phyloP scores from a whole-genome alignment of 2,888 invertebrate genomes.

The Andrena marginata region DNA sequence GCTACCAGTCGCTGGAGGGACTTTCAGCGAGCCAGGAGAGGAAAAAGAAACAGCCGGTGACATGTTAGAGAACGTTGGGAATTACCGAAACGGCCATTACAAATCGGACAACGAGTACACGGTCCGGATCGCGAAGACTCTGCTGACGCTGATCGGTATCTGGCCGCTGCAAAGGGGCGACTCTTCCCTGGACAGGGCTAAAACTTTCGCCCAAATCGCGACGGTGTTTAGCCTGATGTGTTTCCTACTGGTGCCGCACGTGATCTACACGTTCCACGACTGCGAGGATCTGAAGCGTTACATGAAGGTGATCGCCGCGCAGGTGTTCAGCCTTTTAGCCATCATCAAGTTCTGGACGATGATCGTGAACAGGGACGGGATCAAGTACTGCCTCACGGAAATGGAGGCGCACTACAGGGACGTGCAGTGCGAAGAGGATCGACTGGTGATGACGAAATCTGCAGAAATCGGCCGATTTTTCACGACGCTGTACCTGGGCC shows the following conservation, averaged over 20 bases:
- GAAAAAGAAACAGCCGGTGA: not conserved
- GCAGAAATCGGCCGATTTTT: constrained; percentile 79
- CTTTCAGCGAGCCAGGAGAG: too few species aligned
- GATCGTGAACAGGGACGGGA: constrained; percentile 75
- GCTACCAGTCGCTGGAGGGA: not conserved
- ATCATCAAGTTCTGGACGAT: constrained; percentile 80
- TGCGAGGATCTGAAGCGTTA: constrained; percentile 78
- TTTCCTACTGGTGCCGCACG: constrained; percentile 77
- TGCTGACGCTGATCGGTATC: constrained; percentile 79
- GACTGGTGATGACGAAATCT: constrained; percentile 76
- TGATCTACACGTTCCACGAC: constrained; percentile 78
- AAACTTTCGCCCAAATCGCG: constrained; percentile 68
- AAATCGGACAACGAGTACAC: constrained; percentile 75
- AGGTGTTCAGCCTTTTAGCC: constrained; percentile 79
- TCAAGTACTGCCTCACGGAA: constrained; percentile 74
- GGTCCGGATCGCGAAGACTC: constrained; percentile 72
- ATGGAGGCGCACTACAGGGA: constrained; percentile 77
- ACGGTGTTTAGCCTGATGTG: constrained; percentile 77
- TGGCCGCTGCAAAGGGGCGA: constrained; percentile 78
- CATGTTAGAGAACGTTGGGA: not conserved
- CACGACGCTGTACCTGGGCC: constrained; percentile 76
- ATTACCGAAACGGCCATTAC: constrained; percentile 68
- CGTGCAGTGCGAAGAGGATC: constrained; percentile 74
- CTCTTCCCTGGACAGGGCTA: constrained; percentile 51
- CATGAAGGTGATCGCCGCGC: constrained; percentile 79